These are phyloP conservation scores for Gallinago undulata DNA, from an alignment of 2,113 vertebrate species.

Conservation along the genomic window DNA sequence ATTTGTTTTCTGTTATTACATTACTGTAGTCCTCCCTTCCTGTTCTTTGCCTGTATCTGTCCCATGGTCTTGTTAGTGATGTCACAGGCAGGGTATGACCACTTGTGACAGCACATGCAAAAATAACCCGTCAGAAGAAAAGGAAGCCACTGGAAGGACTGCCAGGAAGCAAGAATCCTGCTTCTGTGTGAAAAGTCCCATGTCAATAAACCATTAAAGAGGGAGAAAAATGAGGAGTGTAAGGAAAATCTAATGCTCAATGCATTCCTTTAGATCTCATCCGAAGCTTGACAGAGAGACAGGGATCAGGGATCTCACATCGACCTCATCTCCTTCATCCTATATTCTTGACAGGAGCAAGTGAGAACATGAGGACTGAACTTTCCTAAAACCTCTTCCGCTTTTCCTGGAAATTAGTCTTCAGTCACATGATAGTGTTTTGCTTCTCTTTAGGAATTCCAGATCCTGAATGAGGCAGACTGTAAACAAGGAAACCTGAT, in stretches of 20 bases:
- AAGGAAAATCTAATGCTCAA: background rate
- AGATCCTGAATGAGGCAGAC: constrained; percentile 51
- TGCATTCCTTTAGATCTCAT: background rate
- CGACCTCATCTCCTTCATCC: background rate
- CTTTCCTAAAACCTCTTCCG: constrained; percentile 26
- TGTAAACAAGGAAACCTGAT: constrained; percentile 72
- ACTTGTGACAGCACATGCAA: background rate
- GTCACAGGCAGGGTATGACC: background rate
- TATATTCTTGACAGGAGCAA: background rate
- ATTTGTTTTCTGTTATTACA: background rate
- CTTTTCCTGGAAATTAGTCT: constrained; percentile 63
- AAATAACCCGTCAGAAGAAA: background rate
- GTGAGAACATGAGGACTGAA: background rate
- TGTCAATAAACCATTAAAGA: background rate
- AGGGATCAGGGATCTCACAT: background rate
- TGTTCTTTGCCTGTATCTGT: background rate
- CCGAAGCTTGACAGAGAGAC: background rate
- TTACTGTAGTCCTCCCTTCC: background rate
- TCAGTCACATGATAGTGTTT: constrained; percentile 63
- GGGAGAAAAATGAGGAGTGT: background rate
- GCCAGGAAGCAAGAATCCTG: background rate
- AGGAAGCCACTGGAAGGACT: background rate
- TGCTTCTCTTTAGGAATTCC: constrained; percentile 71
- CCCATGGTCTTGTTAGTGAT: background rate
- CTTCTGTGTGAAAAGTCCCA: background rate